Evolutionary conservation across 1,140 invertebrate species (phyloP).

Genomic region (Alviniconcha marisindica): DNA sequence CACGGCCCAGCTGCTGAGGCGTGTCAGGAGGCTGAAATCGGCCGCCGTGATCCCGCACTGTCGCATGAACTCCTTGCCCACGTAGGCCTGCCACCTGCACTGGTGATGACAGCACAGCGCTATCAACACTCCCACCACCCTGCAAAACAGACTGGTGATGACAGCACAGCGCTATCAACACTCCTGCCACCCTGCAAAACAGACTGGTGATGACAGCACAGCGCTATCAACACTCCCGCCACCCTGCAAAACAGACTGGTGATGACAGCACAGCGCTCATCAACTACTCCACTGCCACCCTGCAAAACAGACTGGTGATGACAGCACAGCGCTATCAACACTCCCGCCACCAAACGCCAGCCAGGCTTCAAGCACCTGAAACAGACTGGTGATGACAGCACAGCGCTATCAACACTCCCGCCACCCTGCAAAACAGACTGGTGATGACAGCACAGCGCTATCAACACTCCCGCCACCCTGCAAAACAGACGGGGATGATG

Average conservation of each 20-base stretch:
- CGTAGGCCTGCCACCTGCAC: conserved; percentile 84
- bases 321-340: conserved; percentile 90
- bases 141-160: conserved; percentile 32
- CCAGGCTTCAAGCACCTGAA: too few species aligned
- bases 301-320: conserved; percentile 88
- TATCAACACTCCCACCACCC: conserved; percentile 81
- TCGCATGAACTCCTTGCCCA: conserved; percentile 80
- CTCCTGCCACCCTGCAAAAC: conserved; percentile 80
- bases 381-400: conserved; percentile 92
- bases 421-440: conserved; percentile 81
- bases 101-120: conserved; percentile 93
- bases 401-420: conserved; percentile 85
- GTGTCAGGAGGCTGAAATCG: conserved; percentile 87
- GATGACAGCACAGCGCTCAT: too few species aligned
- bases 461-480: too few species aligned
- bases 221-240: conserved; percentile 84
- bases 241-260: conserved; percentile 40
- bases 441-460: conserved; percentile 94
- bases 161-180: too few species aligned
- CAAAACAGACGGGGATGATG: conserved; percentile 38
- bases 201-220: conserved; percentile 93
- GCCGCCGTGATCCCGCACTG: conserved; percentile 78
- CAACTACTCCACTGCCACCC: conserved; percentile 34
- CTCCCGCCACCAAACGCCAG: conserved; percentile 78
- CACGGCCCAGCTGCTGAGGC: conserved; percentile 90